Base-by-base conservation (phyloP, 2,888 invertebrate genomes). In the Tanypteryx hageni region DNA sequence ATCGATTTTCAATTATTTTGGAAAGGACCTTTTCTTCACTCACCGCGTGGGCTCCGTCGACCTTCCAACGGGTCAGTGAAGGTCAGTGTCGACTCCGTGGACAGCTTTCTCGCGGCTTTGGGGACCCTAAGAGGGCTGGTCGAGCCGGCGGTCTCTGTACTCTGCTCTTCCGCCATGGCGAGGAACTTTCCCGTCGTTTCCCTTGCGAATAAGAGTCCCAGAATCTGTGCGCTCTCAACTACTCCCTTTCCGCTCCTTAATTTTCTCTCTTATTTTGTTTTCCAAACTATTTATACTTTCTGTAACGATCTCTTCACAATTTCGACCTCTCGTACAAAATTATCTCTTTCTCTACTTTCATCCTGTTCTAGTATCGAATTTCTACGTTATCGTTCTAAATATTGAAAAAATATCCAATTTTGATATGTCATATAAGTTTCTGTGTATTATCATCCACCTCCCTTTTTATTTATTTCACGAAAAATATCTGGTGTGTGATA, bases 1-100 rank as follows among this genome's bases (percentile, higher is more conserved):
- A 76, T 76, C 76, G 76, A 76, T 76, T 76, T 76, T 27, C 22
- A 76, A 22, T 27, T 76, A 14, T 27, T 27, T 10, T 27, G 22
- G 22, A 76, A 76, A 27, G 11, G 76, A 27, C 16, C 1, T 59
- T 64, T 58, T 31, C 5, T 31, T 4, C 22, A 89, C 89, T 89
- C 56, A 89, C 89, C 89, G 44, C 89, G 64, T 56, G 89, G 89
- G 44, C 89, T 89, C n/a, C 89, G 89, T 1, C 89, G 89, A 64
- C 89, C 89, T 64, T 89, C 89, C 64, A 89, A n/a, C 16, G 89
- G 89, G 89, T 89, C 89, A 89, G 61, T 89, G 89, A 89, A 89
- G 89, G 89, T 89, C 89, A 89, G 64, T 27, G 89, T 89, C n/a
- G 89, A 89, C 56, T 89, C 89, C 11, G 89, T 89, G 56, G 89